These are phyloP conservation scores for Zoanthus gigantus DNA, from an alignment of 92 coral and sea anemone species.

Conservation along the genomic window DNA sequence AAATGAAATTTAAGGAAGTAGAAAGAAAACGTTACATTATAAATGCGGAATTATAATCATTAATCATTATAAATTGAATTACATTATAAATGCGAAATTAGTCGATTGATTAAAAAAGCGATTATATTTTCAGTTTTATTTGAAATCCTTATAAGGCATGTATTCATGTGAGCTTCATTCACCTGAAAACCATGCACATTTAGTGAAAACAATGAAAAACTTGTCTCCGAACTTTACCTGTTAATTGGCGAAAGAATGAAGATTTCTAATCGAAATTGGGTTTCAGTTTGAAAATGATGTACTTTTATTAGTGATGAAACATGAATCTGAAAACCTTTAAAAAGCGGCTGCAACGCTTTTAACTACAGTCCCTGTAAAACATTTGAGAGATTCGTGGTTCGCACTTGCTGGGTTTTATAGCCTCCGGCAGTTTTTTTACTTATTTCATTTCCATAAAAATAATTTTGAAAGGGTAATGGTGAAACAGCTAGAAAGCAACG, in stretches of 20 bases:
- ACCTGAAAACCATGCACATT: slow-evolving; percentile 30
- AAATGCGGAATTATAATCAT: background rate
- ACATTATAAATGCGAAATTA: background rate
- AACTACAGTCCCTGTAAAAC: background rate
- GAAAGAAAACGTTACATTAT: background rate
- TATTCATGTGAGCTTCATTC: background rate
- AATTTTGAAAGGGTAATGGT: background rate
- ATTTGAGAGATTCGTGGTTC: too few species aligned
- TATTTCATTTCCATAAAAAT: slow-evolving; percentile 3
- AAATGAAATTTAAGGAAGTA: too few species aligned
- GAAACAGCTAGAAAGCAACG: slow-evolving; percentile 34
- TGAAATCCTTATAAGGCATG: slow-evolving; percentile 1
- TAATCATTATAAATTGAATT: background rate
- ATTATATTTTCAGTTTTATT: slow-evolving; percentile 1
- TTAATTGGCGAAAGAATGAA: slow-evolving; percentile 14
- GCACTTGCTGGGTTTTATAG: slow-evolving; percentile 30
- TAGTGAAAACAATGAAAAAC: background rate
- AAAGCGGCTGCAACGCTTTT: background rate
- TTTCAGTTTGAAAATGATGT: background rate
- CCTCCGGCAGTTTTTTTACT: slow-evolving; percentile 12
- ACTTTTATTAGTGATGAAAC: background rate
- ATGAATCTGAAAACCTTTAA: background rate
- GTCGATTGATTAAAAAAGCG: background rate
- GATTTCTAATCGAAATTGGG: background rate
- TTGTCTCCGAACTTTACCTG: background rate